These are phyloP conservation scores for Craterocephalus amniculus DNA, from an alignment of 2,797 vertebrate species.

Conservation along the genomic window DNA sequence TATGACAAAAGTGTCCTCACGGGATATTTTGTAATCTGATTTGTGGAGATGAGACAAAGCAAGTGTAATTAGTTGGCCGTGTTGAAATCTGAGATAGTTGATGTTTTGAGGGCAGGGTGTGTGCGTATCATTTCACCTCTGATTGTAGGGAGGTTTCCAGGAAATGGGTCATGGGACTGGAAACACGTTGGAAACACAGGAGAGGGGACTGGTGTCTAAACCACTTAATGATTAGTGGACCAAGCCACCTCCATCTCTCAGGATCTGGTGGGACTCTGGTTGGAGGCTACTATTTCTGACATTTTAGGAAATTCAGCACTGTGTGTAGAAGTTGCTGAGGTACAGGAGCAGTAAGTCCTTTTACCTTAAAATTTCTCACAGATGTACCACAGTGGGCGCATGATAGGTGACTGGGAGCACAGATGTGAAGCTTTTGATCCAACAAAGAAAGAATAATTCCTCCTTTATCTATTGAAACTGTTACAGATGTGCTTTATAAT, in stretches of 20 bases:
- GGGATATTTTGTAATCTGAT: neutral
- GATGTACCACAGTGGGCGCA: conserved; percentile 38
- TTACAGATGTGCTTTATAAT: conserved; percentile 2
- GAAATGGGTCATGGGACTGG: conserved; percentile 42
- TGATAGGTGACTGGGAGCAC: conserved; percentile 2
- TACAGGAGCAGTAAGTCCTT: conserved; percentile 21
- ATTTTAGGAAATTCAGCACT: conserved; percentile 41
- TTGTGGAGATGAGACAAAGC: conserved; percentile 7
- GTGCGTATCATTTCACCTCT: conserved; percentile 34
- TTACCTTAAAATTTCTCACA: conserved; percentile 51
- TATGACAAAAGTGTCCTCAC: neutral
- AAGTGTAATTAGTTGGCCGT: conserved; percentile 27
- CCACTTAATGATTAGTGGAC: conserved; percentile 58
- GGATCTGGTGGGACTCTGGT: conserved; percentile 11
- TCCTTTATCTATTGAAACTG: neutral
- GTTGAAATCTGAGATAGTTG: conserved; percentile 37
- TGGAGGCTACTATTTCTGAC: conserved; percentile 39
- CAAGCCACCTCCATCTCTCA: conserved; percentile 36
- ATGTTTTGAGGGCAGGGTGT: conserved; percentile 21
- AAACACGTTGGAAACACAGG: conserved; percentile 10
- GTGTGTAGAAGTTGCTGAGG: conserved; percentile 27
- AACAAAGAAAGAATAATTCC: neutral
- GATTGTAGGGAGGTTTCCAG: conserved; percentile 58
- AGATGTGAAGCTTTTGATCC: conserved; percentile 27
- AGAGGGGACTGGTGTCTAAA: conserved; percentile 49